Evolutionary conservation across 2,113 vertebrate species (phyloP).

Genomic region (Hippopotamus amphibius): DNA sequence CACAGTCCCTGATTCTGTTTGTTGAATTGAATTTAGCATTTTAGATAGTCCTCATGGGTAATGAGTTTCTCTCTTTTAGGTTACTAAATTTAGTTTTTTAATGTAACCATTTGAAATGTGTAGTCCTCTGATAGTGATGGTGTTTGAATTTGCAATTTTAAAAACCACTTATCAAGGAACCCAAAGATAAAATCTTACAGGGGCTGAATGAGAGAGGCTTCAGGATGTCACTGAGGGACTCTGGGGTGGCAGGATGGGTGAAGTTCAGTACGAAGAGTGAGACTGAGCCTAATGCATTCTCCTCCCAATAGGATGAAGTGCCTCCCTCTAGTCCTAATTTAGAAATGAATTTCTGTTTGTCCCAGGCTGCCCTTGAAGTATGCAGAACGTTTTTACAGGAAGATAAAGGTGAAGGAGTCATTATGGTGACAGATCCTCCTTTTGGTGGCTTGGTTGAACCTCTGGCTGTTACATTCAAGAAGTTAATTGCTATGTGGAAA

Average conservation of each 20-base stretch:
- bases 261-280: background rate
- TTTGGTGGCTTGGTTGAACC: constrained; percentile 97
- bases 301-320: background rate
- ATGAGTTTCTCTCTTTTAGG: constrained; percentile 66
- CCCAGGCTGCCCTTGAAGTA: constrained; percentile 87
- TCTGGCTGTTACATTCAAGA: constrained; percentile 94
- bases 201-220: background rate
- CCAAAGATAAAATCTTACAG: constrained; percentile 58
- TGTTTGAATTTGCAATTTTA: constrained; percentile 67
- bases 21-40: background rate
- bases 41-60: constrained; percentile 62
- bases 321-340: background rate
- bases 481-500: constrained; percentile 90
- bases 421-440: constrained; percentile 96
- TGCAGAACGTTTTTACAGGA: constrained; percentile 91
- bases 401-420: constrained; percentile 86
- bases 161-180: constrained; percentile 59
- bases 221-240: background rate
- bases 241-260: background rate
- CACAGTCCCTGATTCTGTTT: constrained; percentile 18
- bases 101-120: constrained; percentile 71
- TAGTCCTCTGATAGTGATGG: constrained; percentile 66
- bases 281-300: background rate
- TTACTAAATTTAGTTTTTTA: constrained; percentile 75
- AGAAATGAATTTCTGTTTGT: constrained; percentile 68